phyloP scores from a whole-genome alignment of 2,888 invertebrate genomes.

The Caenorhabditis drosophilae region DNA sequence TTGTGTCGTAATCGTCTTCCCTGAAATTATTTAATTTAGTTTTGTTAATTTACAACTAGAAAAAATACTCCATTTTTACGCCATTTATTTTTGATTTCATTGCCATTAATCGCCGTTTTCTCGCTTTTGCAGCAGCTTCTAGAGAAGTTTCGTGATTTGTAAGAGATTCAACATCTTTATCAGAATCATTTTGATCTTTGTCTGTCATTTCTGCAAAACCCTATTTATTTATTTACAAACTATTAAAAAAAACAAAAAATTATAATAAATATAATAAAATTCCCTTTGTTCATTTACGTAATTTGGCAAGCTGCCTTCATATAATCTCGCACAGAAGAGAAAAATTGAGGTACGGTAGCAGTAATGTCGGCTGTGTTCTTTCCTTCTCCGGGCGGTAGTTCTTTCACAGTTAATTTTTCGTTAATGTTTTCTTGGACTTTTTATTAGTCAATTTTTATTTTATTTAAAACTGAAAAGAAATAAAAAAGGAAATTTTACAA shows the following conservation, averaged over 20 bases:
- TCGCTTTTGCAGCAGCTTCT: slow-evolving; percentile 41
- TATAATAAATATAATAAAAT: background rate
- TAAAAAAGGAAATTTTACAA: background rate
- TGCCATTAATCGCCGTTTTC: slow-evolving; percentile 45
- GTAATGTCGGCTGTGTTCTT: slow-evolving; percentile 19
- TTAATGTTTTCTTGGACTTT: background rate
- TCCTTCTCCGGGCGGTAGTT: slow-evolving; percentile 29
- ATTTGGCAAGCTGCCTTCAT: slow-evolving; percentile 1
- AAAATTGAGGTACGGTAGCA: slow-evolving; percentile 20
- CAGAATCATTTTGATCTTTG: slow-evolving; percentile 34
- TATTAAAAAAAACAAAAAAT: slow-evolving; percentile 1
- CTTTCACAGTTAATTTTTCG: background rate
- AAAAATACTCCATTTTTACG: slow-evolving; percentile 42
- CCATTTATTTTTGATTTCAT: slow-evolving; percentile 51
- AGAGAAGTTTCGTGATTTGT: slow-evolving; percentile 34
- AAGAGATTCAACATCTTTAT: slow-evolving; percentile 38
- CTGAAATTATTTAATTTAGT: slow-evolving; percentile 20
- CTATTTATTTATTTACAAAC: background rate
- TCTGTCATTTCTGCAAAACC: slow-evolving; percentile 22
- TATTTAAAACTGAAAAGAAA: background rate
- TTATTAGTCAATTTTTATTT: background rate
- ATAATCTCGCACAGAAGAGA: slow-evolving; percentile 11
- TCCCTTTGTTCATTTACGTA: slow-evolving; percentile 22
- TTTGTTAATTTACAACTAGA: background rate
- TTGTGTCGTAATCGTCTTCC: slow-evolving; percentile 48